Conservation (phyloP, 1,140 invertebrate species). For the Drosophila nigrodunni region DNA sequence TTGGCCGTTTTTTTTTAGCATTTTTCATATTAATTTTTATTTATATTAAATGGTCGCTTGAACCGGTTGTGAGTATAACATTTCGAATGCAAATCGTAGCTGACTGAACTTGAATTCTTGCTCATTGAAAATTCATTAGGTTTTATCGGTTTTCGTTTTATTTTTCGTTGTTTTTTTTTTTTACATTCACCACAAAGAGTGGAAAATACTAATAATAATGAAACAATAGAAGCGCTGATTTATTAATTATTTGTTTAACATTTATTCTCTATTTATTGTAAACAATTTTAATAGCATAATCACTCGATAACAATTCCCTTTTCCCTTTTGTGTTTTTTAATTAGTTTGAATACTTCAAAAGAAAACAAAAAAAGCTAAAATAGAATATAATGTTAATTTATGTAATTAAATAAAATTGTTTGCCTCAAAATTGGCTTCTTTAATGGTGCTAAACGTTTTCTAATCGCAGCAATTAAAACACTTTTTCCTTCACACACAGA, state of each 20-base stretch:
- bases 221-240: slow-evolving; percentile 74
- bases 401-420: slow-evolving; percentile 14
- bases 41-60: slow-evolving; percentile 49
- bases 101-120: slow-evolving; percentile 74
- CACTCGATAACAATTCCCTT: slow-evolving; percentile 13
- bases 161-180: slow-evolving; percentile 45
- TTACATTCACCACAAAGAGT: slow-evolving; percentile 45
- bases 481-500: slow-evolving; percentile 6
- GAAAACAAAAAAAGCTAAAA: no score
- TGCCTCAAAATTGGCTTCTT: slow-evolving; percentile 27
- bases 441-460: slow-evolving; percentile 70
- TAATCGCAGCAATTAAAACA: slow-evolving; percentile 74
- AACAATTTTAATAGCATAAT: slow-evolving; percentile 33
- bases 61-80: slow-evolving; percentile 57
- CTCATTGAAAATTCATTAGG: slow-evolving; percentile 78
- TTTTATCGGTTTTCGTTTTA: slow-evolving; percentile 79
- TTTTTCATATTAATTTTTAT: slow-evolving; percentile 46
- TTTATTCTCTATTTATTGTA: slow-evolving; percentile 33
- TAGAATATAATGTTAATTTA: slow-evolving; percentile 4
- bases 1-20: slow-evolving; percentile 37
- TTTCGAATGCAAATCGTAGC: slow-evolving; percentile 39
- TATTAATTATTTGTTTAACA: slow-evolving; percentile 70
- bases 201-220: slow-evolving; percentile 11
- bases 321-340: slow-evolving; percentile 10
- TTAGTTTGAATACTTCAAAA: background rate